These are phyloP conservation scores for Callyntrura guangdongensis DNA, from an alignment of 2,888 invertebrate species.

Conservation along the genomic window DNA sequence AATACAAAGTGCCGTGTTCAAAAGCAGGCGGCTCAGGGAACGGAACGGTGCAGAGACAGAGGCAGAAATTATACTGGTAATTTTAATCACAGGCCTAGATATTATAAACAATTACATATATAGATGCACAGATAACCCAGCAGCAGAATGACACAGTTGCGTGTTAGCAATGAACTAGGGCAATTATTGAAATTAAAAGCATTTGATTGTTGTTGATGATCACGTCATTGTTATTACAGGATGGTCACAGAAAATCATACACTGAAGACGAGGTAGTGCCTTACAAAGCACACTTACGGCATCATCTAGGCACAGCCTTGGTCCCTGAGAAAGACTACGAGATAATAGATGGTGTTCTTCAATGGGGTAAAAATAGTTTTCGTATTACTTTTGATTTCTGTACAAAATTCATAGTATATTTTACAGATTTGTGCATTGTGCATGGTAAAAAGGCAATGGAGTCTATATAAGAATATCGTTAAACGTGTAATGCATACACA, in stretches of 20 bases:
- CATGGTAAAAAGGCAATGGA: background rate
- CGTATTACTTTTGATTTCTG: slow-evolving; percentile 51
- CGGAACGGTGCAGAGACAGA: too few relatives aligned
- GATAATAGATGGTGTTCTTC: slow-evolving; percentile 60
- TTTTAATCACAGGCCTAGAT: slow-evolving; percentile 14
- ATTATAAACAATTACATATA: slow-evolving; percentile 25
- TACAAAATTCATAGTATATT: background rate
- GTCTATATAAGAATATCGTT: background rate
- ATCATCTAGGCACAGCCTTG: slow-evolving; percentile 77
- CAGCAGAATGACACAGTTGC: slow-evolving; percentile 36
- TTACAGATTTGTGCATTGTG: background rate
- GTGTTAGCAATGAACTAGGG: slow-evolving; percentile 46
- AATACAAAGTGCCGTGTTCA: slow-evolving; percentile 75
- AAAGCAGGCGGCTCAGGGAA: slow-evolving; percentile 63
- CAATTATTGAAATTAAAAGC: slow-evolving; percentile 61
- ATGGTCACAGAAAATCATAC: slow-evolving; percentile 72
- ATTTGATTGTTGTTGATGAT: slow-evolving; percentile 36
- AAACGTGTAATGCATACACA: background rate
- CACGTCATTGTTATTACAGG: slow-evolving; percentile 59
- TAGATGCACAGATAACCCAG: slow-evolving; percentile 36
- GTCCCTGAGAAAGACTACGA: slow-evolving; percentile 74
- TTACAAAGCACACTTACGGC: slow-evolving; percentile 78
- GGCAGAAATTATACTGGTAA: slow-evolving; percentile 71
- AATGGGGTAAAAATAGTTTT: slow-evolving; percentile 69
- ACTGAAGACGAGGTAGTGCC: slow-evolving; percentile 75